Evolutionary conservation across 2,888 invertebrate genomes (phyloP).

Genomic region (Hofmannophila pseudospretella): DNA sequence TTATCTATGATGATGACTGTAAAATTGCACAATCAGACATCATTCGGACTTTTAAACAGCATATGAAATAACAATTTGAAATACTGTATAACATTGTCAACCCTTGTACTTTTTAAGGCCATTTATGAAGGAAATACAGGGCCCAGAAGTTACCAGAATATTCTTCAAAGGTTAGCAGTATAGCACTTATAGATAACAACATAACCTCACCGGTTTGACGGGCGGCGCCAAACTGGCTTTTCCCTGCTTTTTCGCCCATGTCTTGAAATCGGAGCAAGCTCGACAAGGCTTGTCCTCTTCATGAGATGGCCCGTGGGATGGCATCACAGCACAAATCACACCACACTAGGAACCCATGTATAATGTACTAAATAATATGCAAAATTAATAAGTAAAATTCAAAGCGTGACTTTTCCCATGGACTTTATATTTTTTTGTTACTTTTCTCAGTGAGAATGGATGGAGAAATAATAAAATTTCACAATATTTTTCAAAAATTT

Average conservation of each 20-base stretch:
- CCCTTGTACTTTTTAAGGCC: too few species aligned
- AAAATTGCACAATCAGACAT: too few species aligned
- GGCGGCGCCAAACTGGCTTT: conserved; percentile 34
- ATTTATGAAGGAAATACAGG: too few species aligned
- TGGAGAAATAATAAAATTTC: conserved; percentile 8
- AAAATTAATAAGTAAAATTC: background rate
- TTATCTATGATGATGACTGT: too few species aligned
- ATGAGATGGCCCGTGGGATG: conserved; percentile 47
- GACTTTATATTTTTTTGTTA: background rate
- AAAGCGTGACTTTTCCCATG: background rate
- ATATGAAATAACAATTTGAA: too few species aligned
- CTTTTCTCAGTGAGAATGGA: background rate
- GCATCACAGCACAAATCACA: conserved; percentile 50
- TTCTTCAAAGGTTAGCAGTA: conserved; percentile 9
- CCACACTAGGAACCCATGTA: conserved; percentile 5
- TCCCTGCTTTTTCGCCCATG: conserved; percentile 82
- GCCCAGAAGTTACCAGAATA: too few species aligned
- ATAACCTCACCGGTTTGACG: conserved; percentile 47
- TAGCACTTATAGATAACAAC: conserved; percentile 18
- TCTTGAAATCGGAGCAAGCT: conserved; percentile 84
- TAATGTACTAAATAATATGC: background rate
- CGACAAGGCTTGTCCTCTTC: conserved; percentile 80
- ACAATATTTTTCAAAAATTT: conserved; percentile 14
- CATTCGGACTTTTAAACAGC: too few species aligned
- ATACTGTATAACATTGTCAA: too few species aligned